Conservation (phyloP, 92 coral and sea anemone genomes). For the Muricea muricata region DNA sequence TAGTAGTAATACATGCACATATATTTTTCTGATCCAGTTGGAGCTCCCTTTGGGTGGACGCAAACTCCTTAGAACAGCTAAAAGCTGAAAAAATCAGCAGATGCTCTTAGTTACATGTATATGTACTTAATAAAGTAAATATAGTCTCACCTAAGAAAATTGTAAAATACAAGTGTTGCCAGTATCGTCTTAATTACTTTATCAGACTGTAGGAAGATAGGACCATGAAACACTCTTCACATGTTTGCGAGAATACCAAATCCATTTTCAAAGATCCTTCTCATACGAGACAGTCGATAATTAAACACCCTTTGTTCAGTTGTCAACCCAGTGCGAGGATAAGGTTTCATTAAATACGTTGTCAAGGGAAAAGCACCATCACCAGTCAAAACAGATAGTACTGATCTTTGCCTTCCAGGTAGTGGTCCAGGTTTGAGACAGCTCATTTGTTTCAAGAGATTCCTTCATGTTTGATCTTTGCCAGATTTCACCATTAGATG, state of each 20-base stretch:
- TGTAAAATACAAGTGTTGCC: slow-evolving; percentile 55
- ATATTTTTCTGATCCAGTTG: no score
- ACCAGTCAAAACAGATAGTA: slow-evolving; percentile 70
- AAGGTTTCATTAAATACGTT: slow-evolving; percentile 61
- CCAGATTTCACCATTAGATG: slow-evolving; percentile 23
- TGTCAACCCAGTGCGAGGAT: slow-evolving; percentile 48
- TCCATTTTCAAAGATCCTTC: slow-evolving; percentile 66
- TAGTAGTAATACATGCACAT: no score
- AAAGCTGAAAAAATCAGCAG: no score
- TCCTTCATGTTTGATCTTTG: not conserved
- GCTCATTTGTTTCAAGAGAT: not conserved
- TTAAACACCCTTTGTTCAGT: slow-evolving; percentile 56
- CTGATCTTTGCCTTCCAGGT: slow-evolving; percentile 29
- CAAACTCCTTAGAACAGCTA: no score
- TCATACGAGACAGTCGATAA: slow-evolving; percentile 68
- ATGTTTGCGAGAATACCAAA: slow-evolving; percentile 60
- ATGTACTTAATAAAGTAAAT: not conserved
- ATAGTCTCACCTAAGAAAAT: slow-evolving; percentile 47
- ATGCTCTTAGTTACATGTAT: not conserved
- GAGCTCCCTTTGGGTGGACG: no score
- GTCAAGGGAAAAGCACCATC: slow-evolving; percentile 71
- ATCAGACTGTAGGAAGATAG: slow-evolving; percentile 56
- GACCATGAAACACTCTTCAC: slow-evolving; percentile 63
- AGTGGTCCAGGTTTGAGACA: not conserved
- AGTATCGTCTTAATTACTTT: slow-evolving; percentile 43